phyloP scores from a whole-genome alignment of 2,797 vertebrate species.

The Poecilia gillii region DNA sequence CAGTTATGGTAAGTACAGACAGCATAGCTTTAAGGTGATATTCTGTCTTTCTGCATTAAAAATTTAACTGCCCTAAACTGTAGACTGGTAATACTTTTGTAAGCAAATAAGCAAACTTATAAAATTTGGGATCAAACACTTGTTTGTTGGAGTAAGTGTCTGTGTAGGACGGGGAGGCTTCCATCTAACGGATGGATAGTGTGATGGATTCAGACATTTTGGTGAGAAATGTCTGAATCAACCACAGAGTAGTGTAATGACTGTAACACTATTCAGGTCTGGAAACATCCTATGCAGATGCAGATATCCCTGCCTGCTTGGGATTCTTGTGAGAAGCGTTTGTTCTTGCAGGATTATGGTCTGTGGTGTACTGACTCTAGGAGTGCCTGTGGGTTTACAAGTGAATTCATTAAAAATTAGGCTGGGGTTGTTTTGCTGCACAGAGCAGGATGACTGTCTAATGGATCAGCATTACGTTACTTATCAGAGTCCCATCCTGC shows the following conservation, averaged over 20 bases:
- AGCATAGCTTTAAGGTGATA: neutral
- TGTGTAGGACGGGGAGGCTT: slow-evolving; percentile 27
- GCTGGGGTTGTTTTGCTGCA: slow-evolving; percentile 16
- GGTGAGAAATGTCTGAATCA: no score
- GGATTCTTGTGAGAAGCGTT: slow-evolving; percentile 33
- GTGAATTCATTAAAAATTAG: slow-evolving; percentile 7
- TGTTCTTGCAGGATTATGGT: slow-evolving; percentile 31
- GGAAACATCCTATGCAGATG: slow-evolving; percentile 43
- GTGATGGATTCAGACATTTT: slow-evolving; percentile 51
- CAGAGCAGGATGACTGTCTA: neutral
- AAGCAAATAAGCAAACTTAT: neutral
- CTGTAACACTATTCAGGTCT: slow-evolving; percentile 44
- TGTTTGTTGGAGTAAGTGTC: slow-evolving; percentile 18
- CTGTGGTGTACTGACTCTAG: slow-evolving; percentile 17
- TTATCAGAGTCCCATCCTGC: slow-evolving; percentile 13
- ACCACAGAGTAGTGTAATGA: slow-evolving; percentile 8
- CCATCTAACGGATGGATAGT: slow-evolving; percentile 31
- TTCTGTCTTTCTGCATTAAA: neutral
- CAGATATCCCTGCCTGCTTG: slow-evolving; percentile 37
- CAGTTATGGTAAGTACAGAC: neutral
- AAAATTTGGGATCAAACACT: neutral
- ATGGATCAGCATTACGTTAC: neutral
- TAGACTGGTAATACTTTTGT: neutral
- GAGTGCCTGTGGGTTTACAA: slow-evolving; percentile 1
- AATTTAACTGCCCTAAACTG: neutral